These are phyloP conservation scores for Chaunax sp. DNA, from an alignment of 2,797 vertebrate species.

Conservation along the genomic window DNA sequence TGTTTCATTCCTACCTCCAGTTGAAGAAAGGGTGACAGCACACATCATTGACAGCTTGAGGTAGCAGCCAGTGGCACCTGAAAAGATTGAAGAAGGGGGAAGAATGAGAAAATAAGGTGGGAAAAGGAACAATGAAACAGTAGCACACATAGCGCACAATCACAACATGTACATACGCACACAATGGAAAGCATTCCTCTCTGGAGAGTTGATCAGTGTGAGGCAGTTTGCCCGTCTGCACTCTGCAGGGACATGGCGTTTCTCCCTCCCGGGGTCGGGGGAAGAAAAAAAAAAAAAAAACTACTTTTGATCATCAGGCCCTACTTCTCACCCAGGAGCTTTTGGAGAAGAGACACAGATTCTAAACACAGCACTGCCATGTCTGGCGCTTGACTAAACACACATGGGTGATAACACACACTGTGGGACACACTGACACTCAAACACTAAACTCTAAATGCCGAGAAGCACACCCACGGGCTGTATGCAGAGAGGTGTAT, in stretches of 20 bases:
- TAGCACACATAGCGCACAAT: slow-evolving; percentile 45
- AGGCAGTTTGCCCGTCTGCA: slow-evolving; percentile 84
- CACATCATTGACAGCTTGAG: slow-evolving; percentile 87
- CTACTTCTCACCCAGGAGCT: slow-evolving; percentile 74
- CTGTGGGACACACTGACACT: slow-evolving; percentile 60
- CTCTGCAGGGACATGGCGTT: slow-evolving; percentile 89
- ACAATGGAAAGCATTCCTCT: slow-evolving; percentile 78
- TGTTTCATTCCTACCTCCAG: slow-evolving; percentile 79
- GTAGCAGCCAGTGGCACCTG: slow-evolving; percentile 89
- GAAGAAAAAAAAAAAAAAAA: slow-evolving; percentile 84
- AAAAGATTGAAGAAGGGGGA: slow-evolving; percentile 70
- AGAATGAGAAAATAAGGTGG: slow-evolving; percentile 47
- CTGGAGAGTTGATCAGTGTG: slow-evolving; percentile 90
- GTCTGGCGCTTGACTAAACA: slow-evolving; percentile 68
- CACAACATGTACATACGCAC: slow-evolving; percentile 47
- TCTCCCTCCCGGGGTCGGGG: slow-evolving; percentile 84
- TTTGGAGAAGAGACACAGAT: slow-evolving; percentile 79
- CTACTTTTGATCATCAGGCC: slow-evolving; percentile 88
- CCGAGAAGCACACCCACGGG: slow-evolving; percentile 52
- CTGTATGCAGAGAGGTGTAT: slow-evolving; percentile 63
- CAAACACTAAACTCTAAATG: slow-evolving; percentile 52
- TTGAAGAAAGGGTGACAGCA: slow-evolving; percentile 89
- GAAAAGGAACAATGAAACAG: slow-evolving; percentile 71
- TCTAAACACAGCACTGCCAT: slow-evolving; percentile 63
- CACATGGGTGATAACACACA: slow-evolving; percentile 59